Base-by-base conservation (phyloP, 2,888 invertebrate genomes). In the Ferrisia virgata region DNA sequence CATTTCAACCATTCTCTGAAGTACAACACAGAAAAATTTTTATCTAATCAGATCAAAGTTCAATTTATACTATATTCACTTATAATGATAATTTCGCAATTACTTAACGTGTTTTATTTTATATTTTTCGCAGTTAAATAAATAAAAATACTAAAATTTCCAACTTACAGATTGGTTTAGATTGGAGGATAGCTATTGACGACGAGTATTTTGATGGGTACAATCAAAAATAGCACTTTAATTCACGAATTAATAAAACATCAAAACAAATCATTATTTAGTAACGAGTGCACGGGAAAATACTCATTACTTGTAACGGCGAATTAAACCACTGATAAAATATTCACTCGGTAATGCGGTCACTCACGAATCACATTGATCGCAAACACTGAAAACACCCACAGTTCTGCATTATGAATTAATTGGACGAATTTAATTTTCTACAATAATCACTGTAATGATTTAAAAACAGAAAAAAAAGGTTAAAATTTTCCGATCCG, bases 331-430 rank as follows among this genome's bases (percentile, higher is more conserved):
- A 39, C 28, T 64, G 28, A 64, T 64, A 64, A 64, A 64, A 64
- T 64, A 64, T 64, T 64, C 64, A 64, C 64, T 64, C 25, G 64
- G 64, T 28, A 64, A 64, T 64, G 64, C 64, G 64, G 64, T 64
- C 64, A 64, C 64, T 64, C 64, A 15, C 64, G 64, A 64, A 64
- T 28, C 64, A 64, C 15, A 31, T n/a, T n/a, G n/a, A 64, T 64
- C 64, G 64, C 28, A 28, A 64, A 31, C 64, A 64, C 28, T 64
- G 64, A 18, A 64, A 64, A 13, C 28, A 28, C 4, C 13, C 4
- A 2, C 2, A 28, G 15, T 13, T 64, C 15, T 15, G 15, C 64
- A 28, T 64, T 4, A 64, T 64, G 28, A 64, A 28, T 64, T 15
- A 64, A 64, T 13, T 28, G 15, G 28, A 5, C 28, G 15, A 15